These are phyloP conservation scores for Nyctibius bracteatus DNA, from an alignment of 2,113 vertebrate genomes.

Conservation along the genomic window DNA sequence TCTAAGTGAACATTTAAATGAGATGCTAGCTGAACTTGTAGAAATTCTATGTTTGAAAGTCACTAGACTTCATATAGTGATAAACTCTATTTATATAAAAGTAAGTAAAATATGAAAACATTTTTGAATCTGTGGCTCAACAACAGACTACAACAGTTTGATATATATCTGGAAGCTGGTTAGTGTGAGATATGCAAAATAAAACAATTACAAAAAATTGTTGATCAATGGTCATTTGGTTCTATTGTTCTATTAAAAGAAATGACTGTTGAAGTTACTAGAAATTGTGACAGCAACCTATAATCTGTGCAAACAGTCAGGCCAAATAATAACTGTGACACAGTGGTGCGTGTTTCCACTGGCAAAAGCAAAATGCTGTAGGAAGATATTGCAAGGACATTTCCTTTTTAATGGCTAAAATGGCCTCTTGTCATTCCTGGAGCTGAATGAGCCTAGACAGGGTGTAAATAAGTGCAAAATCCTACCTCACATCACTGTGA, in stretches of 20 bases:
- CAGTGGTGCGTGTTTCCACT: background rate
- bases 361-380: background rate
- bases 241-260: background rate
- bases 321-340: background rate
- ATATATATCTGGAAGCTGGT: background rate
- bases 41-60: background rate
- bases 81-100: background rate
- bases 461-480: background rate
- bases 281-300: background rate
- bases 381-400: background rate
- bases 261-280: background rate
- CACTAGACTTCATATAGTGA: background rate
- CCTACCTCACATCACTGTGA: background rate
- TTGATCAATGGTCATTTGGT: background rate
- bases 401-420: background rate
- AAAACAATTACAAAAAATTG: background rate
- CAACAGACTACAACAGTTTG: background rate
- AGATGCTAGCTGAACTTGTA: background rate
- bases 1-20: background rate
- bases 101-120: background rate
- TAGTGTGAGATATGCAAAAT: background rate
- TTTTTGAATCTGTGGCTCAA: background rate
- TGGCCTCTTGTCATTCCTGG: background rate
- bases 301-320: background rate
- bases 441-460: background rate